Percentiles rank a stretch among this genome's conserved stretches.
Evolutionary conservation across 2,797 vertebrate genomes (phyloP).

Genomic region (Tokudaia muenninki): DNA sequence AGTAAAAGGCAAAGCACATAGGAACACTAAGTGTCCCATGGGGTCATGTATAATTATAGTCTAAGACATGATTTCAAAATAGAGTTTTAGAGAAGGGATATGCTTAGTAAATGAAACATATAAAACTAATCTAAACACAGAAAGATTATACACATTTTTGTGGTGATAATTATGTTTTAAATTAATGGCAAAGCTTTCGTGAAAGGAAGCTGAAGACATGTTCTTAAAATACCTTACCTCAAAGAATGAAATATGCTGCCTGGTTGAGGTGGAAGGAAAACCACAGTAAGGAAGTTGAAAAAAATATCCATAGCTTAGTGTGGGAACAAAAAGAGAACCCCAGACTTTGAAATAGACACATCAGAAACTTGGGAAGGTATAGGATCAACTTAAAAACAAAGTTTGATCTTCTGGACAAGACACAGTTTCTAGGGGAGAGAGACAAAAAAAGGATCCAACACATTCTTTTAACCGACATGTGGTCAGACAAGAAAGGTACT

Average conservation of each 20-base stretch:
- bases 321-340: constrained; percentile 66
- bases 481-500: constrained; percentile 73
- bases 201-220: constrained; percentile 45
- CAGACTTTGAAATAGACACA: constrained; percentile 80
- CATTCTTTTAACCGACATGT: constrained; percentile 79
- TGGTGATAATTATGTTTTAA: background rate
- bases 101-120: background rate
- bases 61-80: background rate
- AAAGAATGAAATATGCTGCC: constrained; percentile 64
- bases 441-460: constrained; percentile 67
- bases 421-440: constrained; percentile 60
- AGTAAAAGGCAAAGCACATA: background rate
- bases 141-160: background rate
- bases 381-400: constrained; percentile 79
- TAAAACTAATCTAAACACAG: background rate
- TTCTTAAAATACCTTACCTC: constrained; percentile 65
- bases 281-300: constrained; percentile 32
- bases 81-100: background rate
- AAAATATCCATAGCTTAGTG: constrained; percentile 61
- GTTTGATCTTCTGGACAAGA: constrained; percentile 79
- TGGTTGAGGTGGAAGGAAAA: constrained; percentile 62
- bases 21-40: background rate
- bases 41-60: background rate
- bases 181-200: background rate
- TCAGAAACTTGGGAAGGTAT: constrained; percentile 74